Evolutionary conservation across 2,113 vertebrate species (phyloP).

Genomic region (Erythrolamprus reginae): DNA sequence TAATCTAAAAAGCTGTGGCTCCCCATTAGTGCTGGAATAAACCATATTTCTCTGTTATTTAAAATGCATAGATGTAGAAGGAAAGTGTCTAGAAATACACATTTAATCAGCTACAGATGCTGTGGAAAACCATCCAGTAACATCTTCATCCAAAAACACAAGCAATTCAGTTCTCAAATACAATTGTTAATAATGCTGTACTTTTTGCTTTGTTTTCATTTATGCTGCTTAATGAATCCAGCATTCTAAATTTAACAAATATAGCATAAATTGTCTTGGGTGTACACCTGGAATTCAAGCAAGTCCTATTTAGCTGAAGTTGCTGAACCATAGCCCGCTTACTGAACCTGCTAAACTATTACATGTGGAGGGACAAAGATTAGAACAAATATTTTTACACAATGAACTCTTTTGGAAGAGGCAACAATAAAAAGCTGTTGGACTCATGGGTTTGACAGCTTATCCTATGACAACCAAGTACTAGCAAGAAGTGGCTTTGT

Average conservation of each 20-base stretch:
- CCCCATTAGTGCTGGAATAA: slow-evolving; percentile 31
- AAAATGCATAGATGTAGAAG: slow-evolving; percentile 9
- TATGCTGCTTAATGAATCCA: background rate
- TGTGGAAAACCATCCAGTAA: background rate
- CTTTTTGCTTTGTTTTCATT: background rate
- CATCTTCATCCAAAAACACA: slow-evolving; percentile 21
- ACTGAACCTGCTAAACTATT: background rate
- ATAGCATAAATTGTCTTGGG: slow-evolving; percentile 9
- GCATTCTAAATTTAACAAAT: background rate
- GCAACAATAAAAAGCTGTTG: background rate
- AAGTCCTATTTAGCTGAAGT: background rate
- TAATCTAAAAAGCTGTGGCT: slow-evolving; percentile 19
- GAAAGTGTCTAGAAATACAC: background rate
- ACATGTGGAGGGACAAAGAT: background rate
- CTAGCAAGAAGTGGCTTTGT: background rate
- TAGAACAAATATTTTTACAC: background rate
- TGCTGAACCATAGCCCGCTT: background rate
- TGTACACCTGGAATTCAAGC: background rate
- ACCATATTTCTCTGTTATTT: slow-evolving; percentile 21
- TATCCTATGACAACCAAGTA: background rate
- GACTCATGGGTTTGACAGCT: background rate
- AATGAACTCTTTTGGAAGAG: background rate
- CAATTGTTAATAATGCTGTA: background rate
- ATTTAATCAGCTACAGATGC: slow-evolving; percentile 33
- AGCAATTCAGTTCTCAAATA: slow-evolving; percentile 4